These are phyloP conservation scores for Malurus cyaneus DNA, from an alignment of 2,113 vertebrate genomes.

Conservation along the genomic window DNA sequence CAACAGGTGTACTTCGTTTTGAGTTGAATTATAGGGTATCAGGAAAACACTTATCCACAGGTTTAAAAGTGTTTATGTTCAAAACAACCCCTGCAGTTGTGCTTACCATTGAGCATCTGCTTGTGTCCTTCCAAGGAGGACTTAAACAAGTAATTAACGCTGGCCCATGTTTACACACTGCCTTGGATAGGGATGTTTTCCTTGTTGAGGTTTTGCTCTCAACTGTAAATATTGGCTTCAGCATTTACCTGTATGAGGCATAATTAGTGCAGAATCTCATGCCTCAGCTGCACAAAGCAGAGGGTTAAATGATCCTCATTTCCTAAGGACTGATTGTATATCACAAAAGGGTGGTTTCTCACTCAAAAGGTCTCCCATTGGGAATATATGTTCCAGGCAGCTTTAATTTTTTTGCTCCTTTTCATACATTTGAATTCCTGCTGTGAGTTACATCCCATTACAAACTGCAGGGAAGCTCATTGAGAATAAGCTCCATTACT, in stretches of 20 bases:
- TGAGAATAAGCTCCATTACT: neutral
- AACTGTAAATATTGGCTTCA: neutral
- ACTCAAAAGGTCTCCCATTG: neutral
- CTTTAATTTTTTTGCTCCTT: neutral
- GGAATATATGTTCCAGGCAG: neutral
- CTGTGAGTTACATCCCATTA: neutral
- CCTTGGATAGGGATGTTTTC: neutral
- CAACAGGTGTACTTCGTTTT: neutral
- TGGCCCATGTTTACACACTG: neutral
- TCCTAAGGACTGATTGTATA: neutral
- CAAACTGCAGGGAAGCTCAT: neutral
- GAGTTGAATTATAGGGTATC: neutral
- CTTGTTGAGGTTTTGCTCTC: neutral
- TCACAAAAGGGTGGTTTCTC: neutral
- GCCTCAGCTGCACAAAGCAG: neutral
- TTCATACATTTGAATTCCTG: neutral
- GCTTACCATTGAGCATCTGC: neutral
- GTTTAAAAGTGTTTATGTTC: neutral
- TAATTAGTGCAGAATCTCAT: neutral
- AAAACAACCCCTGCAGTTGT: neutral
- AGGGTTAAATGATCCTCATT: neutral
- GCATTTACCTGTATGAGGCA: neutral
- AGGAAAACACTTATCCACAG: neutral
- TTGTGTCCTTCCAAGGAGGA: neutral
- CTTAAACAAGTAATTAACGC: neutral